phyloP scores from a whole-genome alignment of 2,113 vertebrate species.

The Trichechus manatus region DNA sequence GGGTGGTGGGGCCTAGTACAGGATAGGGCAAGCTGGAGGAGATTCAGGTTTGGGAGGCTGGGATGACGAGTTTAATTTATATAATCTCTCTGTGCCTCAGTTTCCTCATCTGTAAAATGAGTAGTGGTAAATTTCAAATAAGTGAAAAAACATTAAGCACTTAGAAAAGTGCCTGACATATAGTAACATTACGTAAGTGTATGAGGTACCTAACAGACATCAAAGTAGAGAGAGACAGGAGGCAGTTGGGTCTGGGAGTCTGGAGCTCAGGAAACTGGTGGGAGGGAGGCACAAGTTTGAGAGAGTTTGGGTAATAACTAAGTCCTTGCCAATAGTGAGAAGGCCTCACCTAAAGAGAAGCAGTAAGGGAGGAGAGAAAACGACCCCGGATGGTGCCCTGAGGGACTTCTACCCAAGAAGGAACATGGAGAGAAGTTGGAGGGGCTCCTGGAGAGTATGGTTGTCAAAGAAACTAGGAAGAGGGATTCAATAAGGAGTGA shows the following conservation, averaged over 20 bases:
- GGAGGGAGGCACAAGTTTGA: background rate
- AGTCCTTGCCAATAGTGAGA: background rate
- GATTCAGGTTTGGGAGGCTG: background rate
- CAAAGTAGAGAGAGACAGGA: background rate
- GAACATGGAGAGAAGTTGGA: background rate
- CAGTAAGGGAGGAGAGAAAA: background rate
- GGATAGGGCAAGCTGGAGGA: background rate
- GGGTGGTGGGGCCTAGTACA: background rate
- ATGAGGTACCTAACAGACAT: background rate
- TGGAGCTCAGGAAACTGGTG: background rate
- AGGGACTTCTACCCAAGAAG: background rate
- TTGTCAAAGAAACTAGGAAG: background rate
- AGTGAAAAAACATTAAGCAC: background rate
- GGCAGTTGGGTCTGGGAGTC: background rate
- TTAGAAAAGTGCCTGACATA: too few species aligned
- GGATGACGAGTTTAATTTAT: background rate
- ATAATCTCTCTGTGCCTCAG: background rate
- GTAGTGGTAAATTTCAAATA: background rate
- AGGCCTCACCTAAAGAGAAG: background rate
- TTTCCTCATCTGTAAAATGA: background rate
- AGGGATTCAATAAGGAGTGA: background rate
- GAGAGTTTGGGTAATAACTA: background rate
- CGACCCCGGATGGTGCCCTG: background rate
- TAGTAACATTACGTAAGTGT: background rate
- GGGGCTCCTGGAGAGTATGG: fast-evolving